phyloP scores from a whole-genome alignment of 2,888 invertebrate genomes.

The Macrophya annulata region DNA sequence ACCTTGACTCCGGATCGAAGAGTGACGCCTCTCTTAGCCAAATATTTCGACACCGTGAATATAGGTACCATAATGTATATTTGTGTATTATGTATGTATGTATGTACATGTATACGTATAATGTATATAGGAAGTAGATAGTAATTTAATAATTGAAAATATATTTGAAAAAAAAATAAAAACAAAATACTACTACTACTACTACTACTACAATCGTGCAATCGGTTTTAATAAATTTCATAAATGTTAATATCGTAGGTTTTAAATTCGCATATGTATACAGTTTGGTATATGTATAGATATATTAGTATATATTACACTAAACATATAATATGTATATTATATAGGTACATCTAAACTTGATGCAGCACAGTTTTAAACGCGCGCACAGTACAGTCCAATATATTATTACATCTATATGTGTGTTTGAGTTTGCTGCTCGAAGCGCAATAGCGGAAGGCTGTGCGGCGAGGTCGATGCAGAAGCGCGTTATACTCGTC shows the following conservation, averaged over 20 bases:
- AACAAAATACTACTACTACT: no score
- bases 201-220: no score
- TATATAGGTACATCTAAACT: not conserved
- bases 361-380: not conserved
- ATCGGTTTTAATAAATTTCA: no score
- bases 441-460: constrained; percentile 72
- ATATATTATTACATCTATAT: constrained; percentile 4
- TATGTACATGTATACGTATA: not conserved
- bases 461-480: constrained; percentile 62
- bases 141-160: not conserved
- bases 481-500: constrained; percentile 20
- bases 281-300: not conserved
- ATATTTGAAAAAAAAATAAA: not conserved
- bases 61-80: not conserved
- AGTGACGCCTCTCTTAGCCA: constrained; percentile 15
- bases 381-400: no score
- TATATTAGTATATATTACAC: not conserved
- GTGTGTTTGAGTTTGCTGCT: constrained; percentile 59
- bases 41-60: not conserved
- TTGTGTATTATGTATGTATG: no score
- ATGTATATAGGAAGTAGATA: not conserved
- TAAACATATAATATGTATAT: not conserved
- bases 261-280: no score
- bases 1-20: constrained; percentile 69
- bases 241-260: no score